A percentile compares a stretch with the other conserved stretches of the same genome.
Evolutionary conservation across 2,113 vertebrate genomes (phyloP).

Genomic region (Larimichthys crocea): DNA sequence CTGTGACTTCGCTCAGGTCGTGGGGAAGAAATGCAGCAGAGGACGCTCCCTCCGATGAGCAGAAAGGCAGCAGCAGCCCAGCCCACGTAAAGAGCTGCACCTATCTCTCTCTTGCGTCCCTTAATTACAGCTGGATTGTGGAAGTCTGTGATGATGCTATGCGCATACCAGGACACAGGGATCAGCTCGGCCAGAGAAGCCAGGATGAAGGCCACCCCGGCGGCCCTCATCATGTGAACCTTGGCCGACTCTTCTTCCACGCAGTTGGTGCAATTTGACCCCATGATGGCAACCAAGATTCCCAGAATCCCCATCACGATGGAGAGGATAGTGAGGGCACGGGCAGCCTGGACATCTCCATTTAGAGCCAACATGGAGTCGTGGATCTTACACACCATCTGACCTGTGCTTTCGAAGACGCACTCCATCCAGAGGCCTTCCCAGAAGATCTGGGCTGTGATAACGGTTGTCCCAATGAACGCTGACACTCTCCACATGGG

Average conservation of each 20-base stretch:
- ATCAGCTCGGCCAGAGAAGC: conserved; percentile 88
- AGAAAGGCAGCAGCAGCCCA: conserved; percentile 91
- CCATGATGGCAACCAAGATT: conserved; percentile 87
- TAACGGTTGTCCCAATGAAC: conserved; percentile 91
- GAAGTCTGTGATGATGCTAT: conserved; percentile 91
- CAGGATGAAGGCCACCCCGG: conserved; percentile 87
- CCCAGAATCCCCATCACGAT: conserved; percentile 89
- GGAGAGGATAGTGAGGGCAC: conserved; percentile 90
- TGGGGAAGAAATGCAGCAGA: conserved; percentile 91
- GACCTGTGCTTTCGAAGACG: conserved; percentile 89
- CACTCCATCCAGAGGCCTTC: conserved; percentile 94
- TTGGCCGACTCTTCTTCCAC: conserved; percentile 90
- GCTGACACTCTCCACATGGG: conserved; percentile 95
- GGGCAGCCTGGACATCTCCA: conserved; percentile 91
- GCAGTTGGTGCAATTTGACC: conserved; percentile 94
- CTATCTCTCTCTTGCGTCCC: conserved; percentile 90
- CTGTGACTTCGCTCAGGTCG: conserved; percentile 84
- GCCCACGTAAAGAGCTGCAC: conserved; percentile 90
- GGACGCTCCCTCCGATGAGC: conserved; percentile 89
- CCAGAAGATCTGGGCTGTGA: conserved; percentile 90
- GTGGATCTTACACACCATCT: conserved; percentile 90
- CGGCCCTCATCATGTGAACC: conserved; percentile 89
- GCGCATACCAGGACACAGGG: conserved; percentile 93
- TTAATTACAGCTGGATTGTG: conserved; percentile 84
- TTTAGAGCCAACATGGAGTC: conserved; percentile 91